phyloP scores from a whole-genome alignment of 2,797 vertebrate species.

The Amphiprion clarkii region DNA sequence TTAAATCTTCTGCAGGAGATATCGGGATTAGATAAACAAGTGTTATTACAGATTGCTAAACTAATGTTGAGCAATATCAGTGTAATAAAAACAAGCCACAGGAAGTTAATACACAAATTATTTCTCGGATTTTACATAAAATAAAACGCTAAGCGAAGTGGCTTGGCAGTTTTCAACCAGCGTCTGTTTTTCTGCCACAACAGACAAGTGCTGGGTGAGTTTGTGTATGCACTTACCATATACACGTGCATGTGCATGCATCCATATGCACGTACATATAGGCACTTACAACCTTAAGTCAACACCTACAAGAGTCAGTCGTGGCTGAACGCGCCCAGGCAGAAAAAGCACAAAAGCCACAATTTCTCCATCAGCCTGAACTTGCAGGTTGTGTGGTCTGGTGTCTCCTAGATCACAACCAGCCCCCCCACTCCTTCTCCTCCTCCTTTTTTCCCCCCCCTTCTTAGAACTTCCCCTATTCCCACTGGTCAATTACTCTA shows the following conservation, averaged over 20 bases:
- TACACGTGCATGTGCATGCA: slow-evolving; percentile 10
- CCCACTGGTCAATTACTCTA: slow-evolving; percentile 83
- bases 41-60: neutral
- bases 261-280: slow-evolving; percentile 38
- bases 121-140: too few relatives aligned
- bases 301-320: slow-evolving; percentile 71
- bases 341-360: slow-evolving; percentile 73
- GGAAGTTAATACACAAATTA: slow-evolving; percentile 1
- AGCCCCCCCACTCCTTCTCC: slow-evolving; percentile 18
- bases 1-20: neutral
- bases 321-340: slow-evolving; percentile 70
- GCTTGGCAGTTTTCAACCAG: slow-evolving; percentile 19
- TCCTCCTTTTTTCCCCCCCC: slow-evolving; percentile 10
- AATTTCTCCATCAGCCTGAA: slow-evolving; percentile 72
- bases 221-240: slow-evolving; percentile 29
- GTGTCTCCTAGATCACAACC: slow-evolving; percentile 74
- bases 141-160: neutral
- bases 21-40: neutral
- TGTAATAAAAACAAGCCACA: neutral
- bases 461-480: slow-evolving; percentile 67
- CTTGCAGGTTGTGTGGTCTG: slow-evolving; percentile 85
- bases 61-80: neutral
- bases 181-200: slow-evolving; percentile 47
- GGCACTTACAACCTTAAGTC: slow-evolving; percentile 74
- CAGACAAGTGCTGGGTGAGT: slow-evolving; percentile 49